Conservation (phyloP, 2,797 vertebrate species). For the Pseudochirops cupreus region DNA sequence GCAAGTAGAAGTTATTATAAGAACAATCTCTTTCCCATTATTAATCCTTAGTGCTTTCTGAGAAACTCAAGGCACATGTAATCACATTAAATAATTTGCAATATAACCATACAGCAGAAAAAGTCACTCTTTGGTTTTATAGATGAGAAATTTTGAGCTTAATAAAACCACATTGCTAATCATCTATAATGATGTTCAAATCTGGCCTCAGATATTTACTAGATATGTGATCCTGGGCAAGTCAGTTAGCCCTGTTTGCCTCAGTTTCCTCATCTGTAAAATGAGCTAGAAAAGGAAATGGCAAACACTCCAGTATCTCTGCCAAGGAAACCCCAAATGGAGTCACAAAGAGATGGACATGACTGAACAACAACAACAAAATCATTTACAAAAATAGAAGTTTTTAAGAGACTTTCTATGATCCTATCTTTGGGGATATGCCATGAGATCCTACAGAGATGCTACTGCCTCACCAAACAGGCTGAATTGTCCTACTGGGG, state of each 20-base stretch:
- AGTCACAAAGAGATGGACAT: not conserved
- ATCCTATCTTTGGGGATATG: not conserved
- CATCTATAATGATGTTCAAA: not conserved
- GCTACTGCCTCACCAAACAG: not conserved
- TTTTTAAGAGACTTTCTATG: not conserved
- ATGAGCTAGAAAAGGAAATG: not conserved
- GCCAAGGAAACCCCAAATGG: not conserved
- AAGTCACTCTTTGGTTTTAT: conserved; percentile 14
- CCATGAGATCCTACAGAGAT: not conserved
- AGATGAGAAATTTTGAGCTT: conserved; percentile 36
- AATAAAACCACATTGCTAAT: not conserved
- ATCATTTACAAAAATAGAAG: not conserved
- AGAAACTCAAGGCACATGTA: not conserved
- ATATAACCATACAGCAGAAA: conserved; percentile 31
- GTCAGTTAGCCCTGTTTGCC: not conserved
- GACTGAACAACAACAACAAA: not conserved
- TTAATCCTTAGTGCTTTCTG: conserved; percentile 19
- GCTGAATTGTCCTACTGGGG: not conserved
- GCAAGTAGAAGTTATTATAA: not conserved
- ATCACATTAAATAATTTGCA: not conserved
- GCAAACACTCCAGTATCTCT: not conserved
- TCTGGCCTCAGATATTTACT: not conserved
- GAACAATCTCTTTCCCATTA: not conserved
- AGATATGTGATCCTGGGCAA: not conserved
- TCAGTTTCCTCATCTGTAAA: not conserved